phyloP scores from a whole-genome alignment of 2,113 vertebrate genomes.

The Alligator mississippiensis region DNA sequence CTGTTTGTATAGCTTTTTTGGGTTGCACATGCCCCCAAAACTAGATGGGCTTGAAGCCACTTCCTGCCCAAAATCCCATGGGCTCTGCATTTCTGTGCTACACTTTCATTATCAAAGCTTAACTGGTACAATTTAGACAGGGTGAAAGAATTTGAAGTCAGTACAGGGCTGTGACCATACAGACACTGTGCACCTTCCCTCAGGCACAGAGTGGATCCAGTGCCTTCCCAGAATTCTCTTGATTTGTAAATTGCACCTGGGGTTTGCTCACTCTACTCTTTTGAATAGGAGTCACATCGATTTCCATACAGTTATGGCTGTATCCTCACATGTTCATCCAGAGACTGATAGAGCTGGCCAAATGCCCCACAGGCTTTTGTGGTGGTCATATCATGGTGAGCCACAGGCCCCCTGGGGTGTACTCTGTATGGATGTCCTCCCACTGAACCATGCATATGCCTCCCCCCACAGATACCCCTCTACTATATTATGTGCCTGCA shows the following conservation, averaged over 20 bases:
- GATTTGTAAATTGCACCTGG: not conserved
- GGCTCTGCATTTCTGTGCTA: accelerated
- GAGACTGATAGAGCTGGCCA: no score
- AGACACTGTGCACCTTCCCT: accelerated
- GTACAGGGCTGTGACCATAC: not conserved
- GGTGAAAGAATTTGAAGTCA: not conserved
- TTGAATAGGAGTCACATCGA: not conserved
- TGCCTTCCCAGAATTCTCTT: not conserved
- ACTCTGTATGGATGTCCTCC: no score
- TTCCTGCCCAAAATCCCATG: not conserved
- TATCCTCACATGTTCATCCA: no score
- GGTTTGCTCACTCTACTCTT: not conserved
- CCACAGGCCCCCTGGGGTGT: no score
- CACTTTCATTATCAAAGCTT: not conserved
- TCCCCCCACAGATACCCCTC: no score
- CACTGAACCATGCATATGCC: no score
- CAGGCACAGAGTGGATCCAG: not conserved
- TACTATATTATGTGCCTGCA: no score
- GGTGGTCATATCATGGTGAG: no score
- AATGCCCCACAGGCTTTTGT: no score
- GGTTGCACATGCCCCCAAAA: accelerated
- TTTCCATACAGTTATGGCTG: not conserved
- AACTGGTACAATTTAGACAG: not conserved
- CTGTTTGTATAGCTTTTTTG: not conserved
- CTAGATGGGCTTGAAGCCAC: not conserved